These are phyloP conservation scores for Yoshiicerus persimilis DNA, from an alignment of 1,140 invertebrate genomes.

Conservation along the genomic window DNA sequence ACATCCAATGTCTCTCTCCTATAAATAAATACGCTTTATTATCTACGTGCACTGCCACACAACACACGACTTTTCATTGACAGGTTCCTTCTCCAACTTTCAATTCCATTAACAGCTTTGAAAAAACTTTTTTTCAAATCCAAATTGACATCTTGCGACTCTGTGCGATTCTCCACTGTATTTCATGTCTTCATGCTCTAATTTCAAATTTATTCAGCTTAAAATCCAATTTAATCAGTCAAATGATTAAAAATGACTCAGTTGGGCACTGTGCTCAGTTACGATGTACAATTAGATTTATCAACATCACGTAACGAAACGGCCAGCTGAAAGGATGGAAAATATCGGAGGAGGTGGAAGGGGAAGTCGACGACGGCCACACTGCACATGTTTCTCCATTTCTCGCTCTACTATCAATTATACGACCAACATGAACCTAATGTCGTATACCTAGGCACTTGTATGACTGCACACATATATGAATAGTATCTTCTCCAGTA, in stretches of 20 bases:
- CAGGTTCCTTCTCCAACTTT: background rate
- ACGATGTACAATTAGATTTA: background rate
- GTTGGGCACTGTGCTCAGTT: background rate
- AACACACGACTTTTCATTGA: background rate
- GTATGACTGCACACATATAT: background rate
- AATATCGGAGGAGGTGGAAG: background rate
- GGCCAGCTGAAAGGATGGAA: background rate
- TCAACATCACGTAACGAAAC: background rate
- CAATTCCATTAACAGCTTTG: background rate
- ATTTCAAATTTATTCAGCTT: background rate
- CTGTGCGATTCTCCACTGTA: background rate
- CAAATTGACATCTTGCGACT: background rate
- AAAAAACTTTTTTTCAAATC: background rate
- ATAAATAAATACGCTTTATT: background rate
- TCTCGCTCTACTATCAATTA: background rate
- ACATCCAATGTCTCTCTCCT: background rate
- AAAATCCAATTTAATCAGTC: slow-evolving; percentile 1
- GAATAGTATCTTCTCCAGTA: background rate
- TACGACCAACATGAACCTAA: background rate
- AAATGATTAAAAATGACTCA: background rate
- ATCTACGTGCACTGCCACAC: background rate
- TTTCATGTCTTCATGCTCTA: background rate
- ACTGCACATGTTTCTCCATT: background rate
- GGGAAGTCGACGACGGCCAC: background rate
- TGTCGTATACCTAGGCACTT: background rate